A percentile compares a stretch with the other conserved stretches of the same genome.
phyloP scores from a whole-genome alignment of 37 sponge, comb jelly and placozoan species.

The Chondrilla cf. caribensis region DNA sequence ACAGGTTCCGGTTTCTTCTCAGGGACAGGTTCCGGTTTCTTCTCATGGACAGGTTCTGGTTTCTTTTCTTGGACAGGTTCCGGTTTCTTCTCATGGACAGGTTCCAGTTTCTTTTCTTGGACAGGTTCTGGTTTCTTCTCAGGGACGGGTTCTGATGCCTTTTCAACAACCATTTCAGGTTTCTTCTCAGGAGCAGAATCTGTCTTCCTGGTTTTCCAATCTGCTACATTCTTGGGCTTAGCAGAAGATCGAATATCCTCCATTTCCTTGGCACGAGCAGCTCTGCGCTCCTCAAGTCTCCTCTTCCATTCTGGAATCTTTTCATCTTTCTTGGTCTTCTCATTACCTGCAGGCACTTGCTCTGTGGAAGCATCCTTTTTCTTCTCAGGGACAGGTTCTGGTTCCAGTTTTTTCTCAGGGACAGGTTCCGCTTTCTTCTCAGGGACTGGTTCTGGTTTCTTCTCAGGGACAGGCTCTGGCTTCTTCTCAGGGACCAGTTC shows the following conservation, averaged over 20 bases:
- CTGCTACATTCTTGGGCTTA: neutral
- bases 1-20: slow-evolving; percentile 9
- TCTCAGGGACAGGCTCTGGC: no score
- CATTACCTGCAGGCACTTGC: no score
- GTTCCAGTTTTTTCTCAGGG: no score
- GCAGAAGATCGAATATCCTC: neutral
- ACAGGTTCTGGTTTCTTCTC: slow-evolving; percentile 12
- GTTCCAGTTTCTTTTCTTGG: neutral
- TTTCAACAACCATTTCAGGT: slow-evolving; percentile 19
- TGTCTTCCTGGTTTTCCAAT: neutral
- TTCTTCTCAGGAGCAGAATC: neutral
- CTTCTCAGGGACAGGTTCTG: slow-evolving; percentile 10
- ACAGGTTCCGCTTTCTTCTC: no score
- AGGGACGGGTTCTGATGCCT: neutral
- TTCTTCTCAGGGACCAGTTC: slow-evolving; percentile 15
- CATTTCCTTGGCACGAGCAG: neutral
- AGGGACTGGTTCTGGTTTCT: no score
- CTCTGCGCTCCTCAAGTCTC: slow-evolving; percentile 19
- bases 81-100: neutral
- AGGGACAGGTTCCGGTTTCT: neutral
- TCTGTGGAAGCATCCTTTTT: no score
- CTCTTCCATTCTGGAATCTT: slow-evolving; percentile 25
- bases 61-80: neutral
- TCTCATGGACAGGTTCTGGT: slow-evolving; percentile 33
- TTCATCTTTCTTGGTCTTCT: neutral